Percentiles rank a stretch among this genome's conserved stretches.
phyloP scores from a whole-genome alignment of 1,140 invertebrate genomes.

The Drosophila parvula region DNA sequence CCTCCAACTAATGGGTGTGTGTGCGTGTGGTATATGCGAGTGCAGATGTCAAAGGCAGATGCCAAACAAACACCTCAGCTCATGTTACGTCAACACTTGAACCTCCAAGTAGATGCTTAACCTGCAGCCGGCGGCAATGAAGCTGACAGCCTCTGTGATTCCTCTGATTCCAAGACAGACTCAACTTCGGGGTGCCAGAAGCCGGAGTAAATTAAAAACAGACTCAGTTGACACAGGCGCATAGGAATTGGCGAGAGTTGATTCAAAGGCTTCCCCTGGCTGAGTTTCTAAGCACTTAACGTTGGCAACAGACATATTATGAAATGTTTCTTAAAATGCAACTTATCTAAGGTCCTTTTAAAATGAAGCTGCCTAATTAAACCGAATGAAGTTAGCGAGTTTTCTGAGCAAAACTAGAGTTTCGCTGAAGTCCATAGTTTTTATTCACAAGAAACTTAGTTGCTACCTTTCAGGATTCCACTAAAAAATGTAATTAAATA shows the following conservation, averaged over 20 bases:
- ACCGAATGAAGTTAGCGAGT: background rate
- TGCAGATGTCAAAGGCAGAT: constrained; percentile 74
- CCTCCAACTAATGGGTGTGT: constrained; percentile 42
- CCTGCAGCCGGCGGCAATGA: constrained; percentile 74
- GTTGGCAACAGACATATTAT: constrained; percentile 10
- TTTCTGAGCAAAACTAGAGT: background rate
- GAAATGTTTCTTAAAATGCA: constrained; percentile 6
- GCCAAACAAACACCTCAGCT: constrained; percentile 75
- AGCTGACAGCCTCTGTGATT: constrained; percentile 42
- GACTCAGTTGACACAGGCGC: constrained; percentile 32
- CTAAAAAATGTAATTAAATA: no score
- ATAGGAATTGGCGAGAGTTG: constrained; percentile 52
- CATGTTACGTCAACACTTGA: constrained; percentile 76
- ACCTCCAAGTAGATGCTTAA: constrained; percentile 78
- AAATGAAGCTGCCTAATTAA: constrained; percentile 16
- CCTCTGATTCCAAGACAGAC: constrained; percentile 32
- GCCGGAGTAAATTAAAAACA: constrained; percentile 76
- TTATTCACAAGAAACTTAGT: background rate
- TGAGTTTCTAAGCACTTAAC: constrained; percentile 26
- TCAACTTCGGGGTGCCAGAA: constrained; percentile 14
- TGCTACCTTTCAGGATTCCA: background rate
- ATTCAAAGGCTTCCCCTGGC: constrained; percentile 52
- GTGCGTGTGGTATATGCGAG: constrained; percentile 40
- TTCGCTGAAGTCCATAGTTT: background rate
- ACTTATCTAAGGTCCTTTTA: background rate